Percentiles rank a stretch among this genome's conserved stretches.
Evolutionary conservation across 2,888 invertebrate species (phyloP).

Genomic region (Ferdinandea cuprea): DNA sequence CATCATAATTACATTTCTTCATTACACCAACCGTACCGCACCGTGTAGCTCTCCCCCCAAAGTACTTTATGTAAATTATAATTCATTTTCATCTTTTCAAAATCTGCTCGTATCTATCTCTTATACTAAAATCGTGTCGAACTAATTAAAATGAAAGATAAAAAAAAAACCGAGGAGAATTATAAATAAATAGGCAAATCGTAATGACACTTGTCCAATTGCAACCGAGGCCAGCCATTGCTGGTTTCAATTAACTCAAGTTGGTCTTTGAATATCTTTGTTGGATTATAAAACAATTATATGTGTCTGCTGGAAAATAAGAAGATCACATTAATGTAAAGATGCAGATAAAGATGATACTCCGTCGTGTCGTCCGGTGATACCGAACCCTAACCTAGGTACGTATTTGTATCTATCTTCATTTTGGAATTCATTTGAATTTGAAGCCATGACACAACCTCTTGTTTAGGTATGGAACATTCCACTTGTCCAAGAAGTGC

Average conservation of each 20-base stretch:
- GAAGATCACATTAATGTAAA: conserved; percentile 13
- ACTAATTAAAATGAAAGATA: conserved; percentile 21
- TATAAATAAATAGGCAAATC: no score
- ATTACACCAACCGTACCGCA: not conserved
- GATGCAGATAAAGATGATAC: no score
- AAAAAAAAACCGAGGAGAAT: no score
- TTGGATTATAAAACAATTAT: conserved; percentile 19
- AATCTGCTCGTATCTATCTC: not conserved
- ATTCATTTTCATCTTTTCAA: not conserved
- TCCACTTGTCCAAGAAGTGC: conserved; percentile 13
- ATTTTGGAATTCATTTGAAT: not conserved
- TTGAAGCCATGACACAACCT: conserved; percentile 37
- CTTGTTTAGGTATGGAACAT: conserved; percentile 7
- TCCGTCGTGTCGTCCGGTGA: no score
- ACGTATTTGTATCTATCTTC: no score
- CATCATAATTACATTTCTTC: not conserved
- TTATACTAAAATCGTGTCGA: conserved; percentile 24
- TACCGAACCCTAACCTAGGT: no score
- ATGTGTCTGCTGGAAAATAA: conserved; percentile 21
- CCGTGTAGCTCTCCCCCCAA: no score
- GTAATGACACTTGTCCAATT: conserved; percentile 23
- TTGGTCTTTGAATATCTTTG: conserved; percentile 6
- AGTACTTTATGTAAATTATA: not conserved
- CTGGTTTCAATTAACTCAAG: conserved; percentile 32
- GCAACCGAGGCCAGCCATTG: conserved; percentile 17